Conservation (phyloP, 2,113 vertebrate species). For the Sphyrna mokarran region DNA sequence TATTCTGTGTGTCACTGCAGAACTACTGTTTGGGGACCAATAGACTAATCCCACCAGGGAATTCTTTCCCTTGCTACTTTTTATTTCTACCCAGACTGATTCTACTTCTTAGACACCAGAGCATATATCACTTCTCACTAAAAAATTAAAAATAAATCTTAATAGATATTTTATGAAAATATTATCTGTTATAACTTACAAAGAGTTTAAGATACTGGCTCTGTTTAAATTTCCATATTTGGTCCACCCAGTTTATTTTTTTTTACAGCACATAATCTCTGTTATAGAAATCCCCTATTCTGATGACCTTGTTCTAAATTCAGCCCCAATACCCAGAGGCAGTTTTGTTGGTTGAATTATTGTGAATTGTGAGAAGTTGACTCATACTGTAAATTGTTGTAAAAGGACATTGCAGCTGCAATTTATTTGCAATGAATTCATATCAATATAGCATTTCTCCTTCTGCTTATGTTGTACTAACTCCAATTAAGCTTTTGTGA, state of each 20-base stretch:
- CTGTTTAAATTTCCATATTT: not conserved
- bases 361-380: conserved; percentile 4
- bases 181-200: not conserved
- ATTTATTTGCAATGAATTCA: not conserved
- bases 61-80: too few species aligned
- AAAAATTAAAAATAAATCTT: conserved; percentile 2
- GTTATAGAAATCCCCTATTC: not conserved
- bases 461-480: not conserved
- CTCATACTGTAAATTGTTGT: not conserved
- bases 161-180: not conserved
- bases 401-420: not conserved
- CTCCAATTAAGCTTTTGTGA: not conserved
- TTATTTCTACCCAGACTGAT: too few species aligned
- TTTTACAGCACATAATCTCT: not conserved
- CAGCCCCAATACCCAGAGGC: not conserved
- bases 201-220: not conserved
- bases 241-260: not conserved
- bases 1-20: too few species aligned
- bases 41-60: too few species aligned
- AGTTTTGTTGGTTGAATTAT: not conserved
- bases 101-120: too few species aligned
- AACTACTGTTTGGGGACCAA: too few species aligned
- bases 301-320: not conserved
- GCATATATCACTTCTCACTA: not conserved
- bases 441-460: not conserved